phyloP scores from a whole-genome alignment of 1,140 invertebrate species.

The Galendromus occidentalis region DNA sequence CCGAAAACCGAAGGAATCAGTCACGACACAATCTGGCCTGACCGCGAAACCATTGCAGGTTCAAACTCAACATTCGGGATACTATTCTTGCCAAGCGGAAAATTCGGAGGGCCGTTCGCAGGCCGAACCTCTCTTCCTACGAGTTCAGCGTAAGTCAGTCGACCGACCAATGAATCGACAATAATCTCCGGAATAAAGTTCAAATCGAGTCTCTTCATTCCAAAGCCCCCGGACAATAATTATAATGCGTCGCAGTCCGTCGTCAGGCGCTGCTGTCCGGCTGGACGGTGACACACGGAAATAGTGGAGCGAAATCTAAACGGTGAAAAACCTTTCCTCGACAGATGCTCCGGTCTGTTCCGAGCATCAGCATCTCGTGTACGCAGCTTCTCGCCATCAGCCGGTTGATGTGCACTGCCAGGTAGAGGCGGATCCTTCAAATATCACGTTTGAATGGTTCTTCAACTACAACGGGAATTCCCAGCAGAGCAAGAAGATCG shows the following conservation, averaged over 20 bases:
- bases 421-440: slow-evolving; percentile 23
- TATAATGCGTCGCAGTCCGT: too few species aligned
- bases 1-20: too few species aligned
- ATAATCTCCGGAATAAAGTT: neutral
- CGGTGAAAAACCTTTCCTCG: neutral
- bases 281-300: too few species aligned
- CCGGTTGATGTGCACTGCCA: slow-evolving; percentile 21
- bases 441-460: slow-evolving; percentile 19
- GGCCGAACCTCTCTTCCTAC: slow-evolving; percentile 21
- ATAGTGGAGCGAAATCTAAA: too few species aligned
- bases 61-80: slow-evolving; percentile 25
- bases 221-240: too few species aligned
- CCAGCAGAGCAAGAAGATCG: slow-evolving; percentile 18
- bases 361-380: slow-evolving; percentile 17
- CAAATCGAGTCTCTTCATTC: too few species aligned
- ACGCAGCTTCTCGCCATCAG: slow-evolving; percentile 18
- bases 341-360: slow-evolving; percentile 22
- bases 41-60: neutral
- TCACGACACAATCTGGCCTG: too few species aligned
- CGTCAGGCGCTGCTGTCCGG: too few species aligned
- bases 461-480: slow-evolving; percentile 17
- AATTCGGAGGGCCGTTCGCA: slow-evolving; percentile 38
- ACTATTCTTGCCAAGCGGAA: slow-evolving; percentile 43
- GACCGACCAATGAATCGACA: neutral
- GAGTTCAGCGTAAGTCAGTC: slow-evolving; percentile 18